A percentile compares a stretch with the other conserved stretches of the same genome.
Conservation (phyloP, 2,113 vertebrate genomes). For the Pollachius pollachius region DNA sequence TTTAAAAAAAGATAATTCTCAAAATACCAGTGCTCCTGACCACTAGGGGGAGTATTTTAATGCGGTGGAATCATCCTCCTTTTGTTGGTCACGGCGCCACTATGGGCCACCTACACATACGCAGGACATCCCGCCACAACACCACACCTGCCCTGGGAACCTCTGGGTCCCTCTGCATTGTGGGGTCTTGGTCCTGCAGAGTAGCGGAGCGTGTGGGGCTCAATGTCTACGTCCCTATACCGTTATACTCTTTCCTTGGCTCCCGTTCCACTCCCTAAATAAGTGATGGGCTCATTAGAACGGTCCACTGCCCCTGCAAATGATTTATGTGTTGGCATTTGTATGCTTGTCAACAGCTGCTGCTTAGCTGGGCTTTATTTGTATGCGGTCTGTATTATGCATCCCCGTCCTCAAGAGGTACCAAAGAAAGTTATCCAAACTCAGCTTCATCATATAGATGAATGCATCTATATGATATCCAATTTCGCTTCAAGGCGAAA, state of each 20-base stretch:
- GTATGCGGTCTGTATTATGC: slow-evolving; percentile 2
- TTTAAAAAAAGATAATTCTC: no score
- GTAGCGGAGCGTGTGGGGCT: slow-evolving; percentile 3
- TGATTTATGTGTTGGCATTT: not conserved
- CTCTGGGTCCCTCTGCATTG: no score
- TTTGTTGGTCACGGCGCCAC: no score
- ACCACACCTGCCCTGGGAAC: no score
- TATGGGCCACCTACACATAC: no score
- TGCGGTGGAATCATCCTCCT: no score
- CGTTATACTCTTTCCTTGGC: not conserved
- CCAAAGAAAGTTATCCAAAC: slow-evolving; percentile 38
- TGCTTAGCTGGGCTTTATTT: not conserved
- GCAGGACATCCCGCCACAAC: no score
- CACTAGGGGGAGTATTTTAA: no score
- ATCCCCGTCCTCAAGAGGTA: slow-evolving; percentile 11
- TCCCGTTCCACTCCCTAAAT: not conserved
- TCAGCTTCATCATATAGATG: slow-evolving; percentile 11
- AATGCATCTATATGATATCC: no score
- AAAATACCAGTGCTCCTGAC: no score
- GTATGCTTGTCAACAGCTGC: not conserved
- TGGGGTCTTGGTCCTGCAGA: no score
- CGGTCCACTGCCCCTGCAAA: slow-evolving; percentile 13
- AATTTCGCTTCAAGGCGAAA: not conserved
- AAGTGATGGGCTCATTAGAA: slow-evolving; percentile 18
- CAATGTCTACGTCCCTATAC: not conserved